A percentile compares a stretch with the other conserved stretches of the same genome.
phyloP scores from a whole-genome alignment of 2,113 vertebrate species.

The Danionella cerebrum region DNA sequence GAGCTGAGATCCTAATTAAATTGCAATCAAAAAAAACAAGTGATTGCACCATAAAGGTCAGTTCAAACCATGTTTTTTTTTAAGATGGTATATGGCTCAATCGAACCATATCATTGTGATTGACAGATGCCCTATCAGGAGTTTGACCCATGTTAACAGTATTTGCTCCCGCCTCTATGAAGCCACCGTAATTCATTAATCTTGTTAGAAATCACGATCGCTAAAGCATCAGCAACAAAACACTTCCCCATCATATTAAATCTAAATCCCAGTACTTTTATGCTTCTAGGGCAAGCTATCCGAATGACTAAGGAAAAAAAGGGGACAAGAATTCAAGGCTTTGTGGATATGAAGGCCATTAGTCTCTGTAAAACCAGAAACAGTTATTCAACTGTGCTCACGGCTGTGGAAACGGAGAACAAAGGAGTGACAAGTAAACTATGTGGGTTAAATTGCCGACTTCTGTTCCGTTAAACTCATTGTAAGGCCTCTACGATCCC shows the following conservation, averaged over 20 bases:
- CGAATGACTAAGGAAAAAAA: background rate
- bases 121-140: conserved; percentile 44
- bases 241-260: background rate
- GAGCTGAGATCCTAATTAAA: conserved; percentile 43
- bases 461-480: conserved; percentile 5
- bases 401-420: background rate
- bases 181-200: conserved; percentile 7
- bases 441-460: background rate
- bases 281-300: background rate
- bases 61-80: conserved; percentile 41
- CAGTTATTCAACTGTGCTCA: background rate
- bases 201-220: background rate
- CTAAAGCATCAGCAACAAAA: background rate
- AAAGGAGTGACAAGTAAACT: background rate
- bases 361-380: background rate
- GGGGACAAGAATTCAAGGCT: background rate
- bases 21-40: conserved; percentile 46
- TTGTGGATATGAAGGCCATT: background rate
- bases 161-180: background rate
- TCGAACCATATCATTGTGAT: conserved; percentile 44
- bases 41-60: conserved; percentile 31
- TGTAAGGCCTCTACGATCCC: background rate
- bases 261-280: background rate
- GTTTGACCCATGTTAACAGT: background rate
- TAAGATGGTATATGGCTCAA: conserved; percentile 36